Evolutionary conservation across 2,113 vertebrate species (phyloP), one percentile per base, ranked within the genome.

Genomic region (Onychostruthus taczanowskii): DNA sequence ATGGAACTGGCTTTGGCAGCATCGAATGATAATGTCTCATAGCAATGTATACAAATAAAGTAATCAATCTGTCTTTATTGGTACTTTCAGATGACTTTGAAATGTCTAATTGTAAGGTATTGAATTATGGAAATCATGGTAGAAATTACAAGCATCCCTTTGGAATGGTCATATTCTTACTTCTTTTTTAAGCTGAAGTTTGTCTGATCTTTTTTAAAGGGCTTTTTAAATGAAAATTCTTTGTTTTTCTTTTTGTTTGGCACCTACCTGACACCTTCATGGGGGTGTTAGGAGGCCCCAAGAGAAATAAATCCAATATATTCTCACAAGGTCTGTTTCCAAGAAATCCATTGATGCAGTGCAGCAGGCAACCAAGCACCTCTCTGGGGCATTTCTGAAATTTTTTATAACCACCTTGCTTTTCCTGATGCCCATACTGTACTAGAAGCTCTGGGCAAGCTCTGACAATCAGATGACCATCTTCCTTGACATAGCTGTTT

Each of bases 31-130:
- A 74, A 83, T 74, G 50, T 90, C 59, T 80, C 76, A 31, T 63
- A 84, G 87, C 24, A 28, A 81, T 62, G 89, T 74, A 63, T 62
- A 85, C 62, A 76, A 82, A 77, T 90, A 70, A 95, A 94, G 84
- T 88, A 85, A 93, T 96, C 91, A 89, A 90, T 94, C 87, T 74
- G 58, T 47, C 82, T 94, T 91, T 86, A 94, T 93, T 81, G 84
- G 63, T 84, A 94, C 93, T 93, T 92, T 91, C 84, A 90, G 82
- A 55, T 87, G 67, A 79, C 89, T 93, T 94, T 90, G 70, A 76
- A 90, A 85, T 47, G 44, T 31, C 10, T 91, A 79, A 90, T 68
- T 75, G 39, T 58, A 82, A 91, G 41, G 43, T 77, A 95, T 49
- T 80, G 59, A 83, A 87, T 95, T 91, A 79, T 62, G 81, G 81